Evolutionary conservation across 2,888 invertebrate species (phyloP), one percentile per base, ranked within the genome.

Genomic region (Drosophila mettleri): DNA sequence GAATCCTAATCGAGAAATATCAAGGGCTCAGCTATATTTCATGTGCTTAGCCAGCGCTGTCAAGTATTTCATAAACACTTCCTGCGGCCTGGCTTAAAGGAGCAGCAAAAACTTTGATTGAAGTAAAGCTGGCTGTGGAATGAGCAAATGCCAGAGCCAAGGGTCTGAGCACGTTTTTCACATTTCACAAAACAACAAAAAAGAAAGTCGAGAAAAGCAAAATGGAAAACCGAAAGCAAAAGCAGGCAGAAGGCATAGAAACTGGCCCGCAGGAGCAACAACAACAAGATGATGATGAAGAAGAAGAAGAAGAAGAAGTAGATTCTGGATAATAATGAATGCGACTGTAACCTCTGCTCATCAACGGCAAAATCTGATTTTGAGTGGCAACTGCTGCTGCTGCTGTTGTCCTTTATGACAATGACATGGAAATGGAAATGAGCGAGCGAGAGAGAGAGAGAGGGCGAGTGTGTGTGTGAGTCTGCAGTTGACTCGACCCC

Each of bases 101-200:
- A 43, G 53, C 53, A 70, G 53, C 16, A 54, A 2, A 34, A 67
- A 55, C 34, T 49, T 59, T 63, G 72, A 71, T 71, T 59, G 54
- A 33, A 51, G 58, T 20, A 29, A 36, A 38, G 55, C 48, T n/a
- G 53, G n/a, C 16, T 20, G n/a, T 20, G 31, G 48, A 53, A 60
- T 38, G 57, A 33, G 34, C 53, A 64, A 65, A 64, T 64, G 63
- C 53, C 60, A 59, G 36, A 52, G 62, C 36, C 52, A 69, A 63
- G 65, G 68, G 70, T 68, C 66, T 69, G 52, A 58, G 72, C 85
- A 85, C 85, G 86, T 83, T 85, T 88, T 83, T 64, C 78, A 69
- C 88, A 84, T 86, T 86, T 78, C 70, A 74, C 63, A 48, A 2
- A n/a, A 16, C n/a, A 20, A 16, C 16, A 18, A 27, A 43, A 34